These are phyloP conservation scores for Wasmannia auropunctata DNA, from an alignment of 1,140 invertebrate species.

Conservation along the genomic window DNA sequence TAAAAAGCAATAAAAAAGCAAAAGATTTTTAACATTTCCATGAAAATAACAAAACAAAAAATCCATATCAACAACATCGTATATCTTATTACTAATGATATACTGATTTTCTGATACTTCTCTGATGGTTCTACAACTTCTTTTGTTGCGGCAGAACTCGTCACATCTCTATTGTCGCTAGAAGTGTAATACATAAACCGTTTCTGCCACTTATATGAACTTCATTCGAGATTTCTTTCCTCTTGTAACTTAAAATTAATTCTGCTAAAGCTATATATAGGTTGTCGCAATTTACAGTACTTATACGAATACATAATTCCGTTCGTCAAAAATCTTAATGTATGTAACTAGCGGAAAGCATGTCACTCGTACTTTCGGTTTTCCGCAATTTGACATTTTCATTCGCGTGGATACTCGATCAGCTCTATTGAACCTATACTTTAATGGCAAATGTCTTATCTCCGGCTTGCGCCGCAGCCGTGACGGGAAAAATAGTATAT, in stretches of 20 bases:
- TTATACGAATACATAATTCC: neutral
- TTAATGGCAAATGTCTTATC: constrained; percentile 39
- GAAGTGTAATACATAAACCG: neutral
- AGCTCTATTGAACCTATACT: constrained; percentile 30
- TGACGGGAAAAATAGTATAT: constrained; percentile 46
- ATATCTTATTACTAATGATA: neutral
- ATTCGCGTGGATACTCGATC: constrained; percentile 16
- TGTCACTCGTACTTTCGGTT: neutral
- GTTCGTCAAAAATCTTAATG: neutral
- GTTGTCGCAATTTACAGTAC: neutral
- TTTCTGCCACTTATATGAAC: neutral
- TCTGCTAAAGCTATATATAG: neutral
- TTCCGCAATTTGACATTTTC: constrained; percentile 5
- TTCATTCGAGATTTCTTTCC: neutral
- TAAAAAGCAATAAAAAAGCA: neutral
- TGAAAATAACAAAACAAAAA: neutral
- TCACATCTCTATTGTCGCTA: neutral
- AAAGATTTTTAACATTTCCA: neutral
- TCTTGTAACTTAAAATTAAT: neutral
- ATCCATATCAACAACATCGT: neutral
- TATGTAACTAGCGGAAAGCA: neutral
- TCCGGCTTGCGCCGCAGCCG: neutral
- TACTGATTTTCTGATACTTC: neutral
- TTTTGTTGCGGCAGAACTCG: neutral
- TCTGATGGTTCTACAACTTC: neutral